phyloP scores from a whole-genome alignment of 2,888 invertebrate genomes.

The Opisthograptis luteolata region DNA sequence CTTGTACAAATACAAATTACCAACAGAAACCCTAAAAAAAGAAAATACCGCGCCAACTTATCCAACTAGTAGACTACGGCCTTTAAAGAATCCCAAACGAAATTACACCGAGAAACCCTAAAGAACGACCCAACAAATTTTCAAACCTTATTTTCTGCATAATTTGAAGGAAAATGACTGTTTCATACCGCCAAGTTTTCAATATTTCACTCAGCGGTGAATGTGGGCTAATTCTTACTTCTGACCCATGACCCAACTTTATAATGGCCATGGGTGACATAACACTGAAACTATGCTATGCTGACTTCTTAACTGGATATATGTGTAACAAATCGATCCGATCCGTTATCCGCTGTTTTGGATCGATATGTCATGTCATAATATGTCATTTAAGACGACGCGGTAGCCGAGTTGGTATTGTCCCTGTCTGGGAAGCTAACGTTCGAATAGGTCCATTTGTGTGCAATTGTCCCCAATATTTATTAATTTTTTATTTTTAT shows the following conservation, averaged over 20 bases:
- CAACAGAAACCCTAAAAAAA: neutral
- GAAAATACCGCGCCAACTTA: conserved; percentile 2
- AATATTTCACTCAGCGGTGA: conserved; percentile 21
- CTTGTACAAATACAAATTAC: too few species aligned
- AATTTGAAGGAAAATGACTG: conserved; percentile 9
- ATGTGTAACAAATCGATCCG: too few species aligned
- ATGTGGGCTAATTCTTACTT: conserved; percentile 19
- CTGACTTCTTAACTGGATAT: too few species aligned
- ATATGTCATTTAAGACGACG: too few species aligned
- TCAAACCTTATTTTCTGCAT: conserved; percentile 18
- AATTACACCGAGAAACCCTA: conserved; percentile 5
- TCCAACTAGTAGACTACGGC: neutral
- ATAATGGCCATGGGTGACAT: conserved; percentile 35
- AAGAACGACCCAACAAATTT: conserved; percentile 4
- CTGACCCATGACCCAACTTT: conserved; percentile 26
- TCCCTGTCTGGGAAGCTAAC: too few species aligned
- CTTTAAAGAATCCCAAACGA: conserved; percentile 7
- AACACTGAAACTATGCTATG: too few species aligned
- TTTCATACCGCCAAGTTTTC: conserved; percentile 10
- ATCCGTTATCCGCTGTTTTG: too few species aligned
- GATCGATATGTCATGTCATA: too few species aligned
- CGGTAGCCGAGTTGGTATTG: too few species aligned
- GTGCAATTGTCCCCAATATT: too few species aligned
- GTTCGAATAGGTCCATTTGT: too few species aligned
- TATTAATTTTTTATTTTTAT: too few species aligned